phyloP scores from a whole-genome alignment of 2,888 invertebrate genomes.

The Eristalis intricaria region DNA sequence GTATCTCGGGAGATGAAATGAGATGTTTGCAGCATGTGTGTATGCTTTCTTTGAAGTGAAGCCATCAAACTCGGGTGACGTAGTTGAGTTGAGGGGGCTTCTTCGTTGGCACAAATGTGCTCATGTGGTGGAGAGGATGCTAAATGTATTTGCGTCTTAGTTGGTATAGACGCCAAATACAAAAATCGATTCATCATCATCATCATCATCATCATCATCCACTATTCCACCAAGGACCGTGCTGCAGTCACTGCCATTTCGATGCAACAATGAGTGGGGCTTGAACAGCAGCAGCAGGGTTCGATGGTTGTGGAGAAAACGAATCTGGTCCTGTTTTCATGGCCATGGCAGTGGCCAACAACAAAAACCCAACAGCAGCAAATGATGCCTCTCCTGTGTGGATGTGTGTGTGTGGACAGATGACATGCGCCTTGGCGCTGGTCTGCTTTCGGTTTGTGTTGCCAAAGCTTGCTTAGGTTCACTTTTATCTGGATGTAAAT shows the following conservation, averaged over 20 bases:
- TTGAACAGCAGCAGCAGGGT: slow-evolving; percentile 11
- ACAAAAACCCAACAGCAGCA: not conserved
- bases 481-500: slow-evolving; percentile 18
- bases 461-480: slow-evolving; percentile 2
- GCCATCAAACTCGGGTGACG: not conserved
- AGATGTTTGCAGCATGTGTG: not conserved
- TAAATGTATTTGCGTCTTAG: slow-evolving; percentile 33
- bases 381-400: not conserved
- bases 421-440: slow-evolving; percentile 51
- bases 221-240: not conserved
- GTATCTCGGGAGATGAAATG: not conserved
- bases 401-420: slow-evolving; percentile 2
- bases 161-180: slow-evolving; percentile 32
- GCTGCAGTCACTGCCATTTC: slow-evolving; percentile 32
- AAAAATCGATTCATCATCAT: slow-evolving; percentile 57
- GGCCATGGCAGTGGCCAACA: slow-evolving; percentile 39
- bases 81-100: not conserved
- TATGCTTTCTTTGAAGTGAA: not conserved
- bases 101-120: not conserved
- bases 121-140: not conserved
- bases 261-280: slow-evolving; percentile 22
- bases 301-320: slow-evolving; percentile 40
- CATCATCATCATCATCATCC: not conserved
- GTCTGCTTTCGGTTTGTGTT: not conserved
- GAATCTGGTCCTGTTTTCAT: slow-evolving; percentile 49